These are phyloP conservation scores for Dione vanillae DNA, from an alignment of 2,888 invertebrate genomes.

Conservation along the genomic window DNA sequence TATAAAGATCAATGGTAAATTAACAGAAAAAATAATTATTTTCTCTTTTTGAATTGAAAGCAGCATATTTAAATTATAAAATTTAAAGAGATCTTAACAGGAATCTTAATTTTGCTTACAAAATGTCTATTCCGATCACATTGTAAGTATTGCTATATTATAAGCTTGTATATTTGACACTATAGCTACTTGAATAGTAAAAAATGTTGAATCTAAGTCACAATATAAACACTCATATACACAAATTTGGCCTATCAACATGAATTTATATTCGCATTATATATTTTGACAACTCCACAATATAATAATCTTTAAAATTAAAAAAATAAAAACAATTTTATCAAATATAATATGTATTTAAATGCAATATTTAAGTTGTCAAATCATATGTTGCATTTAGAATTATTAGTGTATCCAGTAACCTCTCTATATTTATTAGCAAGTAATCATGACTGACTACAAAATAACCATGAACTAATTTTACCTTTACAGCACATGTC, in stretches of 20 bases:
- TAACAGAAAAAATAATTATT: too few relatives aligned
- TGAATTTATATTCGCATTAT: background rate
- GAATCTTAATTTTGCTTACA: constrained; percentile 10
- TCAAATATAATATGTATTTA: constrained; percentile 15
- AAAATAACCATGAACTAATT: background rate
- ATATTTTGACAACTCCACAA: constrained; percentile 17
- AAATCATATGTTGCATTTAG: background rate
- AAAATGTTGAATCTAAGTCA: constrained; percentile 4
- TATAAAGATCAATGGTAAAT: background rate
- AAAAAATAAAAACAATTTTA: constrained; percentile 5
- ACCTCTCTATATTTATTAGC: background rate
- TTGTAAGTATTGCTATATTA: background rate
- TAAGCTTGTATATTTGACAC: constrained; percentile 14
- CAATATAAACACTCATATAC: constrained; percentile 14
- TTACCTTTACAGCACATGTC: constrained; percentile 7
- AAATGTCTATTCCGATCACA: background rate
- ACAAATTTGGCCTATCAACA: constrained; percentile 23
- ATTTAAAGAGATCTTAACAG: constrained; percentile 1
- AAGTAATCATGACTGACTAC: constrained; percentile 13
- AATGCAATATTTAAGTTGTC: constrained; percentile 21
- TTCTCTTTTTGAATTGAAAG: background rate
- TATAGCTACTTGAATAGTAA: constrained; percentile 3
- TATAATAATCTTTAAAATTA: background rate
- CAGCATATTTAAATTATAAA: background rate
- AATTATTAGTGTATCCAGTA: constrained; percentile 13